These are phyloP conservation scores for Prunella fulvescens DNA, from an alignment of 2,113 vertebrate species.

Conservation along the genomic window DNA sequence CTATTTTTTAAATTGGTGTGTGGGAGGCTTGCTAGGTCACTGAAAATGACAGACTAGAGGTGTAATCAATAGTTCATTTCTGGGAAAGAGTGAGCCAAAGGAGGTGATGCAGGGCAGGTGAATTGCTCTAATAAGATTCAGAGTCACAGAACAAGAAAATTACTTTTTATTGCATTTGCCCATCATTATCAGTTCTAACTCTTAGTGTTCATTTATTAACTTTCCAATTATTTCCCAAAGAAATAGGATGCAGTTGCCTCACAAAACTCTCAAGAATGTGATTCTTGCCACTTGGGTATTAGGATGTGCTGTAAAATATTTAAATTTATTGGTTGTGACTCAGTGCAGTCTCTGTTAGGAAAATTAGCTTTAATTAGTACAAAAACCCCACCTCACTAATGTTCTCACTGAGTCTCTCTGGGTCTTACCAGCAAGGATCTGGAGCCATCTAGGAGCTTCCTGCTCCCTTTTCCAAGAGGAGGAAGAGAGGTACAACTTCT, in stretches of 20 bases:
- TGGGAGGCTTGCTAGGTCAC: not conserved
- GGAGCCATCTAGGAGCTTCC: not conserved
- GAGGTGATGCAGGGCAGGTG: not conserved
- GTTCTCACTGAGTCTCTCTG: not conserved
- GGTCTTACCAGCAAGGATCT: not conserved
- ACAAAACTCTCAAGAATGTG: not conserved
- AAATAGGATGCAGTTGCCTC: not conserved
- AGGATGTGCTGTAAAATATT: not conserved
- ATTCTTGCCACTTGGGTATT: not conserved
- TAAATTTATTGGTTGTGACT: not conserved
- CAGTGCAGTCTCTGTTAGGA: not conserved
- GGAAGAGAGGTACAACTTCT: not conserved
- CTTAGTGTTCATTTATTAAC: not conserved
- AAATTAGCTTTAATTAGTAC: not conserved
- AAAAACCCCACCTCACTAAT: not conserved
- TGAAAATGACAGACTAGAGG: not conserved
- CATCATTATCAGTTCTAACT: not conserved
- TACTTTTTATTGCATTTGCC: not conserved
- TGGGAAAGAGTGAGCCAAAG: not conserved
- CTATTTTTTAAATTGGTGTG: not conserved
- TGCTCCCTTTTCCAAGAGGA: not conserved
- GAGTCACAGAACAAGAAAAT: not conserved
- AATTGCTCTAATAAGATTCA: not conserved
- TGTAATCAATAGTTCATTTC: not conserved
- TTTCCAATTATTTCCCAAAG: not conserved